Conservation (phyloP, 1,140 invertebrate genomes). For the Cyclina sinensis region DNA sequence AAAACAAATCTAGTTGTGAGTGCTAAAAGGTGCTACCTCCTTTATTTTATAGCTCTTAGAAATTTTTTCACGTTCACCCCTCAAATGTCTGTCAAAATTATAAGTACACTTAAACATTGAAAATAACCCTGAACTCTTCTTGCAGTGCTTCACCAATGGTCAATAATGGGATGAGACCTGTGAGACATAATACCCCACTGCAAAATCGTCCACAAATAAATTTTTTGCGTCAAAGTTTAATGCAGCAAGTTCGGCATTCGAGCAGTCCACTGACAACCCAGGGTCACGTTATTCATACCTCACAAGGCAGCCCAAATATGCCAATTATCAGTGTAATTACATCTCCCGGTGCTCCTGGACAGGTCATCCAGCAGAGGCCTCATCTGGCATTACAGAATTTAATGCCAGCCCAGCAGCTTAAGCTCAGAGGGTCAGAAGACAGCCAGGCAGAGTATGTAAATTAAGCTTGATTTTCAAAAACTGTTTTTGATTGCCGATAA, state of each 20-base stretch:
- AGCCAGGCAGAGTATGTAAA: not conserved
- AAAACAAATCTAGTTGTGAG: too few species aligned
- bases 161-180: not conserved
- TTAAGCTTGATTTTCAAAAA: too few species aligned
- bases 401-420: constrained; percentile 27
- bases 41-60: too few species aligned
- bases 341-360: not conserved
- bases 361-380: not conserved
- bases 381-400: constrained; percentile 25
- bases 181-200: not conserved
- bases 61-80: too few species aligned
- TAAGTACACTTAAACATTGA: too few species aligned
- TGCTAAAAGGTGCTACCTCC: too few species aligned
- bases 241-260: not conserved
- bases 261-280: not conserved
- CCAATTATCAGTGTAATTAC: constrained; percentile 13
- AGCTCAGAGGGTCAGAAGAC: not conserved
- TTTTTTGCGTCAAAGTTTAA: constrained; percentile 8
- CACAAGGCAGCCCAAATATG: not conserved
- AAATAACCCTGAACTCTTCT: too few species aligned
- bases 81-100: too few species aligned
- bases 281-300: constrained; percentile 12
- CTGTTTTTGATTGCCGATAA: too few species aligned
- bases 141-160: not conserved
- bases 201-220: not conserved